Evolutionary conservation across 2,888 invertebrate genomes (phyloP), one percentile per base, ranked within the genome.

Genomic region (Drosophila testacea): DNA sequence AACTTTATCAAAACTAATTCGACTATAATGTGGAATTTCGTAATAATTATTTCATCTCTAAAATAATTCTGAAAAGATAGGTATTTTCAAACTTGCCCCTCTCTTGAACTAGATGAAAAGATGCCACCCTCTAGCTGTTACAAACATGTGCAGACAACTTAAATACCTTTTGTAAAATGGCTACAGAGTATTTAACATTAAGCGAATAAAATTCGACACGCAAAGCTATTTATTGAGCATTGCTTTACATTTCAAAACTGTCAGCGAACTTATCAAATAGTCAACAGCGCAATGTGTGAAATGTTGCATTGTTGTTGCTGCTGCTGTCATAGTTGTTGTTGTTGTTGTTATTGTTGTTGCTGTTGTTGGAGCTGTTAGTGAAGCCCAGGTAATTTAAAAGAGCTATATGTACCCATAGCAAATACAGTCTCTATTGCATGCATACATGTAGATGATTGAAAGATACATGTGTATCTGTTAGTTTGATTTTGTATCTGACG

Each of bases 241-340:
- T 47, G 69, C 73, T 55, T 69, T 46, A 61, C 56, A 69, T 63
- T 69, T 55, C 54, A 46, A 52, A 78, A 57, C 69, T 78, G 73
- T 69, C 63, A 57, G 61, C 74, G 50, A 69, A 64, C 56, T 62
- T 51, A 61, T 69, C 79, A 59, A 62, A 73, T 55, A 55, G 69
- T 73, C 69, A 69, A 59, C 39, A 36, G 56, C 30, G 39, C 51
- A 44, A 73, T 57, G 69, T 77, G 75, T 73, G 75, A 64, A 67
- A 55, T 69, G 56, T 32, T 69, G 51, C 46, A 55, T 38, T 41
- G 28, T 39, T 51, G 30, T n/a, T 61, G 51, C 13, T 30, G 28
- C 56, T 36, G 68, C 6, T 13, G 34, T 34, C 48, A 10, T 51
- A 52, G 47, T 47, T 34, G 0, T 42, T 63, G 63, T 34, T 57